Evolutionary conservation across 2,888 invertebrate species (phyloP).

Genomic region (Acanthosepion esculentum): DNA sequence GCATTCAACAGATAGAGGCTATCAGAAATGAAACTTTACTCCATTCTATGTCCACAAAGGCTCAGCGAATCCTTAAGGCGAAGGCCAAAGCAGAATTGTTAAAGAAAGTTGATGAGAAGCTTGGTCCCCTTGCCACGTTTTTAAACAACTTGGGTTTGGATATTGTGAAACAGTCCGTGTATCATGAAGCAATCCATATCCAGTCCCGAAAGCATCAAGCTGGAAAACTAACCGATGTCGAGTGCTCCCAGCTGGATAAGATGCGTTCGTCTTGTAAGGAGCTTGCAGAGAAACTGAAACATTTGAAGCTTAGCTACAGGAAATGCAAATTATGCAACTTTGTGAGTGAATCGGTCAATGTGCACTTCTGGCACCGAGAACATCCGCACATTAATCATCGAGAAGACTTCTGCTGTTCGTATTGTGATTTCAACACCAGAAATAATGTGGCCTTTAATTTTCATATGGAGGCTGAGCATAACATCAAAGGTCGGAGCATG

Average conservation of each 20-base stretch:
- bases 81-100: constrained; percentile 59
- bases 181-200: constrained; percentile 90
- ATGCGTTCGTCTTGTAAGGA: constrained; percentile 78
- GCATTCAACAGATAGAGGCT: constrained; percentile 64
- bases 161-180: constrained; percentile 93
- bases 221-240: constrained; percentile 78
- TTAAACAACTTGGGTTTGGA: constrained; percentile 92
- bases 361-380: constrained; percentile 83
- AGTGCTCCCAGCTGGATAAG: constrained; percentile 79
- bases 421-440: constrained; percentile 86
- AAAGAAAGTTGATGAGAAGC: constrained; percentile 58
- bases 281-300: constrained; percentile 63
- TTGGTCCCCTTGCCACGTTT: constrained; percentile 82
- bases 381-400: constrained; percentile 64
- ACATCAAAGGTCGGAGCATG: constrained; percentile 87
- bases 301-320: constrained; percentile 59
- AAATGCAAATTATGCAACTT: constrained; percentile 65
- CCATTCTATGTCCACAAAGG: constrained; percentile 44
- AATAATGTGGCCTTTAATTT: constrained; percentile 80
- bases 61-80: constrained; percentile 57
- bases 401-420: constrained; percentile 82
- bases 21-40: constrained; percentile 62
- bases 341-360: constrained; percentile 64
- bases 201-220: constrained; percentile 83
- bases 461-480: constrained; percentile 94